phyloP scores from a whole-genome alignment of 2,113 vertebrate genomes.

The Zosterops hypoxanthus region DNA sequence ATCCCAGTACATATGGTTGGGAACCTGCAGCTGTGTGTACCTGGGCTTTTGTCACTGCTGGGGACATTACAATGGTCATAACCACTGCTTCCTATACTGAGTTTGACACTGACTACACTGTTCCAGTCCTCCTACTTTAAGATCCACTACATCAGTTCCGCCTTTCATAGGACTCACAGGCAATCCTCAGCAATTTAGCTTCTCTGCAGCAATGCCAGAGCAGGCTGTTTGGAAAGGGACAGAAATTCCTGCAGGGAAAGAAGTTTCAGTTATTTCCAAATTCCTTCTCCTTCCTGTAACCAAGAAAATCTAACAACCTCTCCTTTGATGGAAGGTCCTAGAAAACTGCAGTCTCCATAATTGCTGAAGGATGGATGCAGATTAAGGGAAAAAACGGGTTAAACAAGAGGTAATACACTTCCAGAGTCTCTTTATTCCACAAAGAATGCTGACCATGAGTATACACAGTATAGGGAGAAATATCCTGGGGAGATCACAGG shows the following conservation, averaged over 20 bases:
- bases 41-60: not conserved
- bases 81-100: not conserved
- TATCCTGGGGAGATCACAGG: slow-evolving; percentile 32
- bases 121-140: not conserved
- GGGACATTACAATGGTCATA: not conserved
- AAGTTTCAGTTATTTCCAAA: not conserved
- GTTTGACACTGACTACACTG: not conserved
- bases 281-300: not conserved
- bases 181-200: not conserved
- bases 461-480: not conserved
- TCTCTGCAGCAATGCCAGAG: not conserved
- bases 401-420: not conserved
- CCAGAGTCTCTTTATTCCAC: not conserved
- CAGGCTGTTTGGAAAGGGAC: not conserved
- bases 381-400: not conserved
- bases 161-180: not conserved
- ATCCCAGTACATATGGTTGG: not conserved
- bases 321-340: not conserved
- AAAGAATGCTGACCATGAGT: not conserved
- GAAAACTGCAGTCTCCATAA: not conserved
- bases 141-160: not conserved
- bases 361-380: not conserved
- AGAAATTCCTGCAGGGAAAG: not conserved
- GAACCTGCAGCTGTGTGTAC: not conserved
- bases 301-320: not conserved